These are phyloP conservation scores for Hemicentrotus pulcherrimus DNA, from an alignment of 35 echinoderm and acorn worm species.

Conservation along the genomic window DNA sequence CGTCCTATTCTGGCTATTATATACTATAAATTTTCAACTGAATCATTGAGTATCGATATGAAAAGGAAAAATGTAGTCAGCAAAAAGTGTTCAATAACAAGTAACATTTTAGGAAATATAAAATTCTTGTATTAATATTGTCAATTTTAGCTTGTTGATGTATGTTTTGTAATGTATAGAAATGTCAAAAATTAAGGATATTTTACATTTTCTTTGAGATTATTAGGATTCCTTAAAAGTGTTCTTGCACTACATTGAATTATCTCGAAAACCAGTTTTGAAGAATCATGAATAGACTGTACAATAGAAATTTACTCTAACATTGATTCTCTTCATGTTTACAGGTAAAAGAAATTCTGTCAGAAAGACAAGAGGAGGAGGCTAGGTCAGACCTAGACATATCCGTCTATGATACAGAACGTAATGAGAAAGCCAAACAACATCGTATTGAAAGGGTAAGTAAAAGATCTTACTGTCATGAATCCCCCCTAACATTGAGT, in stretches of 20 bases:
- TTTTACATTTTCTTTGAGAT: no score
- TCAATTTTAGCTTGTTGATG: no score
- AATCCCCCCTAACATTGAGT: not conserved
- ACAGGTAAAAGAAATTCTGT: slow-evolving; percentile 90
- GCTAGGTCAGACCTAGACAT: slow-evolving; percentile 82
- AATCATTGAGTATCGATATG: no score
- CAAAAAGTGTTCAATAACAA: no score
- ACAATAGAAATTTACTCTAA: not conserved
- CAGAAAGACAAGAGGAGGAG: slow-evolving; percentile 84
- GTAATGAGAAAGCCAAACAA: slow-evolving; percentile 98
- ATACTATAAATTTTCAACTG: not conserved
- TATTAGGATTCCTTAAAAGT: no score
- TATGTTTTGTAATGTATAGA: no score
- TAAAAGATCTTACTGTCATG: not conserved
- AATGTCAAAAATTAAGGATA: no score
- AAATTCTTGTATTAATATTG: no score
- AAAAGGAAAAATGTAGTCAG: no score
- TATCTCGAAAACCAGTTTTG: no score
- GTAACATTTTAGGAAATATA: no score
- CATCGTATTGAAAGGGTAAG: slow-evolving; percentile 93
- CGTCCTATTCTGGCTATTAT: not conserved
- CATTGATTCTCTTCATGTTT: slow-evolving; percentile 18
- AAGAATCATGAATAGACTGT: not conserved
- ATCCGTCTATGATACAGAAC: slow-evolving; percentile 95
- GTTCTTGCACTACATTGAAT: no score